Evolutionary conservation across 2,797 vertebrate species (phyloP).

Genomic region (Varecia variegata): DNA sequence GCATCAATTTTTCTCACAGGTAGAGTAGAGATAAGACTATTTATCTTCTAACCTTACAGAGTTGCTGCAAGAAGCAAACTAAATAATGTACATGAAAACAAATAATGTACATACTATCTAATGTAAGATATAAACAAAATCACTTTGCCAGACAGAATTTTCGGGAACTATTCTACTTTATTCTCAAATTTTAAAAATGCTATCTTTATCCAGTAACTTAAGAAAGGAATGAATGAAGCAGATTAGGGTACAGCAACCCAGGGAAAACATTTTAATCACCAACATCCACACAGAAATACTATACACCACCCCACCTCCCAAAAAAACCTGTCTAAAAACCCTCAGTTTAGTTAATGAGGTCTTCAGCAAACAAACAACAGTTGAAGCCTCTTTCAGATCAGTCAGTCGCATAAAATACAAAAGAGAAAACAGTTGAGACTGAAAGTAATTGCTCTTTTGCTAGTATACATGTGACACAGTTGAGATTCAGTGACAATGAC

Average conservation of each 20-base stretch:
- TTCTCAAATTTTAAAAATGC: slow-evolving; percentile 11
- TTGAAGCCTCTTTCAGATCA: slow-evolving; percentile 17
- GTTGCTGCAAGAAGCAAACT: slow-evolving; percentile 3
- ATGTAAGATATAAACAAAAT: slow-evolving; percentile 30
- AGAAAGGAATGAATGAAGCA: slow-evolving; percentile 15
- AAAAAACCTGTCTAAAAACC: neutral
- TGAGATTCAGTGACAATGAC: neutral
- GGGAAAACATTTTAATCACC: slow-evolving; percentile 22
- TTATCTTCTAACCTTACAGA: neutral
- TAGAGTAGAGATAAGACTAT: slow-evolving; percentile 18
- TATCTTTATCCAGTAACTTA: slow-evolving; percentile 4
- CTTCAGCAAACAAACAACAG: neutral
- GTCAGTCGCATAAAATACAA: slow-evolving; percentile 9
- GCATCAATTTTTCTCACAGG: slow-evolving; percentile 5
- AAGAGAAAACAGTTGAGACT: slow-evolving; percentile 29
- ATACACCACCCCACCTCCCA: neutral
- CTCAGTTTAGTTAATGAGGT: neutral
- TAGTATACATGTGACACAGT: neutral
- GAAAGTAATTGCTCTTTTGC: neutral
- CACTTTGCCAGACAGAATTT: neutral
- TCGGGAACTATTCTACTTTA: slow-evolving; percentile 8
- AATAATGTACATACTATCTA: neutral
- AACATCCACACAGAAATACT: slow-evolving; percentile 8
- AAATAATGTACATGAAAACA: neutral
- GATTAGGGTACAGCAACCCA: neutral